phyloP scores from a whole-genome alignment of 2,797 vertebrate genomes.

The Danionella dracula region DNA sequence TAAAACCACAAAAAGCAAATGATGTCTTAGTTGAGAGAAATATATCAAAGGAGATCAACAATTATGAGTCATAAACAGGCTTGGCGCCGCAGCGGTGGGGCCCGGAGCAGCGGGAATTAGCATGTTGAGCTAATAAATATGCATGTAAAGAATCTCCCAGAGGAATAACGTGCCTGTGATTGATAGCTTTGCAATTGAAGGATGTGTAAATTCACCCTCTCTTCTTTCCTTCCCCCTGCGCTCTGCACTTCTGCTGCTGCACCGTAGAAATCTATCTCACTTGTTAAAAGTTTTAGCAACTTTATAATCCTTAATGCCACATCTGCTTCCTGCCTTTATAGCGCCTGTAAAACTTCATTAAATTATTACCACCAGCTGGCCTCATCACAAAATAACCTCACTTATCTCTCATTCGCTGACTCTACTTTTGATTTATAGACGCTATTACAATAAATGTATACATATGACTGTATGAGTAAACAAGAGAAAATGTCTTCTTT shows the following conservation, averaged over 20 bases:
- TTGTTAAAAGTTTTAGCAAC: constrained; percentile 99
- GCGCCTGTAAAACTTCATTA: constrained; percentile 91
- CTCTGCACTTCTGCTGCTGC: constrained; percentile 87
- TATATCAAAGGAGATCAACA: constrained; percentile 99
- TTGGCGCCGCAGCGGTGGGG: constrained; percentile 94
- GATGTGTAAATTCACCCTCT: constrained; percentile 96
- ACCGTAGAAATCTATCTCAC: constrained; percentile 89
- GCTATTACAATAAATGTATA: constrained; percentile 83
- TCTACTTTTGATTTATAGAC: constrained; percentile 80
- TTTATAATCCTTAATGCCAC: constrained; percentile 99
- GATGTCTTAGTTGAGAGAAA: constrained; percentile 98
- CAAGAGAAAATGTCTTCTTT: constrained; percentile 68
- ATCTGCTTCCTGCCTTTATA: constrained; percentile 89
- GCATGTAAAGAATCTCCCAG: constrained; percentile 99
- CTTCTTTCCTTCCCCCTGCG: constrained; percentile 53
- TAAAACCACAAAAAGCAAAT: constrained; percentile 96
- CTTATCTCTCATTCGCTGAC: constrained; percentile 74
- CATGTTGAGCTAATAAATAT: constrained; percentile 99
- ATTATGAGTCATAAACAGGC: constrained; percentile 99
- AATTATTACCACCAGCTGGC: constrained; percentile 87
- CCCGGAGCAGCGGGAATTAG: constrained; percentile 98
- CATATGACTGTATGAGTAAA: constrained; percentile 80
- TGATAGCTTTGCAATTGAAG: constrained; percentile 99
- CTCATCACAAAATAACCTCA: constrained; percentile 74
- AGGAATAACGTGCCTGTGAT: constrained; percentile 98